A percentile compares a stretch with the other conserved stretches of the same genome.
Conservation (phyloP, 2,888 invertebrate genomes). For the Ellobium chinense region DNA sequence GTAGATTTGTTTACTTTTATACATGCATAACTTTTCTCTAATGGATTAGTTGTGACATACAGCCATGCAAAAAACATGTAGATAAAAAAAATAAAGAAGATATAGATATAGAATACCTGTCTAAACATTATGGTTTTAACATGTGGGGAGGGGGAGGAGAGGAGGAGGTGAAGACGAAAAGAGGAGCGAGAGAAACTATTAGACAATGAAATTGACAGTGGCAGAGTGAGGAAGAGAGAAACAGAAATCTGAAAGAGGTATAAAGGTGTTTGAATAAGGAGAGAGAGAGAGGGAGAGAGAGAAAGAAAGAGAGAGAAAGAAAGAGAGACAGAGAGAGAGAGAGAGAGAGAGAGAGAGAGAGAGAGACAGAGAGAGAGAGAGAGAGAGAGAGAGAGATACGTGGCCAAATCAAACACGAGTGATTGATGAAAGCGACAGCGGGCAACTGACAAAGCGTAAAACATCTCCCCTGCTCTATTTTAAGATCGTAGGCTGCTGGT, state of each 20-base stretch:
- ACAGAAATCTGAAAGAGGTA: not conserved
- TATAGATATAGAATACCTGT: too few species aligned
- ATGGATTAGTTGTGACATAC: too few species aligned
- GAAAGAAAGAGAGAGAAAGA: not conserved
- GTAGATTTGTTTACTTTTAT: too few species aligned
- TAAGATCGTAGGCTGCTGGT: not conserved
- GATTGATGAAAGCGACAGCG: not conserved
- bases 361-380: constrained; percentile 9
- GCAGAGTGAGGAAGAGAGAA: not conserved
- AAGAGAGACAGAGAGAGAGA: not conserved
- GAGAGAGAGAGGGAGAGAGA: constrained; percentile 4
- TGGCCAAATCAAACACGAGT: not conserved
- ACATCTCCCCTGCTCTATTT: not conserved
- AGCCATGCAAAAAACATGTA: too few species aligned
- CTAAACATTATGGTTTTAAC: too few species aligned
- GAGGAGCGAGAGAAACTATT: not conserved
- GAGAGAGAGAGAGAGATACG: constrained; percentile 4
- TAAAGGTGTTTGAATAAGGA: not conserved
- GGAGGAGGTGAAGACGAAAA: too few species aligned
- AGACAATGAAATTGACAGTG: not conserved
- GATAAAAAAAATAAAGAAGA: too few species aligned
- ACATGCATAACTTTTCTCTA: too few species aligned
- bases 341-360: not conserved
- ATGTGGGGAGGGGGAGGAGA: too few species aligned
- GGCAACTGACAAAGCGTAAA: not conserved